Evolutionary conservation across 2,888 invertebrate species (phyloP).

Genomic region (Stenodera caucasica): DNA sequence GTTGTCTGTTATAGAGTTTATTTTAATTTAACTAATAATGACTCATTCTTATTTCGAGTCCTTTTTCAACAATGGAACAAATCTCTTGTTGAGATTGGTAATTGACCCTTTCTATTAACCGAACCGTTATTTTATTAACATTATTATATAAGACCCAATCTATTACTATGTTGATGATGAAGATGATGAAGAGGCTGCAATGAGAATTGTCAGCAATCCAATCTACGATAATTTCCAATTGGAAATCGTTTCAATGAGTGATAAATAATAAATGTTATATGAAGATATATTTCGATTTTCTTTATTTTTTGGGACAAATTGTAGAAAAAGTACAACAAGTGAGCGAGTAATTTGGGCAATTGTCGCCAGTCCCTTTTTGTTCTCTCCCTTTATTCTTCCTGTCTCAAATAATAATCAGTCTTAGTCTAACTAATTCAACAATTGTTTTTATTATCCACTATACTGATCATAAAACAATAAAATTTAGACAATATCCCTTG

Average conservation of each 20-base stretch:
- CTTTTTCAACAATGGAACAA: conserved; percentile 37
- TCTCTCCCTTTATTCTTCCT: background rate
- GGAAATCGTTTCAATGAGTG: background rate
- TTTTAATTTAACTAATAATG: conserved; percentile 26
- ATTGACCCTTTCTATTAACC: conserved; percentile 41
- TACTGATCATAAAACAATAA: conserved; percentile 4
- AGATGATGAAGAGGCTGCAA: background rate
- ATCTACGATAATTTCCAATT: conserved; percentile 2
- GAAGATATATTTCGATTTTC: background rate
- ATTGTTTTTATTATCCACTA: background rate
- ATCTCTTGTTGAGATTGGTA: conserved; percentile 44
- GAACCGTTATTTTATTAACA: conserved; percentile 41
- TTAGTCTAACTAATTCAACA: conserved; percentile 5
- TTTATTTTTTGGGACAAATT: background rate
- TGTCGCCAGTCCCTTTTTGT: background rate
- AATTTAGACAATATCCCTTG: background rate
- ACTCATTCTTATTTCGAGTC: conserved; percentile 39
- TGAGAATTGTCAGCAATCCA: conserved; percentile 2
- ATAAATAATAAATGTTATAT: background rate
- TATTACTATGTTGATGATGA: background rate
- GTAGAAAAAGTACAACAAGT: background rate
- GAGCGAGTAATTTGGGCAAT: background rate
- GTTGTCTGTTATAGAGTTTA: conserved; percentile 24
- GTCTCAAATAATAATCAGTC: background rate
- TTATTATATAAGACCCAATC: conserved; percentile 33